A percentile compares a stretch with the other conserved stretches of the same genome.
Conservation (phyloP, 1,140 invertebrate genomes). For the Phenacoccus solenopsis region DNA sequence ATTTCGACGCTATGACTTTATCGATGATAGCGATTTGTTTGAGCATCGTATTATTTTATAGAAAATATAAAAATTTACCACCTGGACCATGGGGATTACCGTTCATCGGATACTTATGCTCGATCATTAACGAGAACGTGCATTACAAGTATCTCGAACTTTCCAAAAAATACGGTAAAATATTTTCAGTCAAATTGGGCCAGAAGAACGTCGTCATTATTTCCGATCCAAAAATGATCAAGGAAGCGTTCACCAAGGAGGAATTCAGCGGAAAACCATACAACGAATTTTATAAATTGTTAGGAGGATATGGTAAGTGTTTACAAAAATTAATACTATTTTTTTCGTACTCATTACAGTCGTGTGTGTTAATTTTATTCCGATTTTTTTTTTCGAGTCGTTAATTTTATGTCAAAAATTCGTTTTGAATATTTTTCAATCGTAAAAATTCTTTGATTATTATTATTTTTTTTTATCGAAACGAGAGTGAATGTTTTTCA, state of each 20-base stretch:
- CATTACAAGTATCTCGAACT: conserved; percentile 65
- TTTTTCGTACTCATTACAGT: background rate
- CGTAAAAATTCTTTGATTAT: background rate
- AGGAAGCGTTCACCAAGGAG: conserved; percentile 67
- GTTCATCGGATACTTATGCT: conserved; percentile 56
- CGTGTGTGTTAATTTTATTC: background rate
- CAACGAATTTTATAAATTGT: conserved; percentile 68
- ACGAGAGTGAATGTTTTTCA: too few species aligned
- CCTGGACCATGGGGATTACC: conserved; percentile 77
- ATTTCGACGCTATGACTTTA: background rate
- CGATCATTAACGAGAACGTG: conserved; percentile 54
- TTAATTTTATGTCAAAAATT: background rate
- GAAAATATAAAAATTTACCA: conserved; percentile 38
- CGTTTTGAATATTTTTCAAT: background rate
- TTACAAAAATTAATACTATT: background rate
- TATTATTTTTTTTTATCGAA: background rate
- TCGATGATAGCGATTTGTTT: background rate
- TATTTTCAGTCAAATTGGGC: conserved; percentile 69
- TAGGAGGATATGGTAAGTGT: conserved; percentile 76
- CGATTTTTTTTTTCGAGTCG: background rate
- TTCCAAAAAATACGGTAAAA: conserved; percentile 58
- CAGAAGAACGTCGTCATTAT: conserved; percentile 69
- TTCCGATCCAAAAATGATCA: conserved; percentile 68
- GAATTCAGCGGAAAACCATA: conserved; percentile 75
- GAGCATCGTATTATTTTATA: background rate